Evolutionary conservation across 2,797 vertebrate genomes (phyloP), one percentile per base, ranked within the genome.

Genomic region (Sebastes hopkinsi): DNA sequence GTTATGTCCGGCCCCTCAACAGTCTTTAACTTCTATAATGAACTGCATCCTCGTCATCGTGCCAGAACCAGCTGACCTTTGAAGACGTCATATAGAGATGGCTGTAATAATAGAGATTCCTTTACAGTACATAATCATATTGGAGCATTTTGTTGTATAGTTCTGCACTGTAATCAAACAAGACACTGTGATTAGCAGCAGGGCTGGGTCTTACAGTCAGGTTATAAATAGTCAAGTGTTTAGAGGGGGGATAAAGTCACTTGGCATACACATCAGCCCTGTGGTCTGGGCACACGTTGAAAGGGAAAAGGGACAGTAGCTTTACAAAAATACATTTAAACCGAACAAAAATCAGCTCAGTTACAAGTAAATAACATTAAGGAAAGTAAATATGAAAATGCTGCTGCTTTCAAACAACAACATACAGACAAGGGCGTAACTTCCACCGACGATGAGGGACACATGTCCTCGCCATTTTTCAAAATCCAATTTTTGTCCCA

Each of bases 211-310:
- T 25, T 55, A 61, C 67, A 42, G 70, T 34, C 42, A 16, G 58
- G 70, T 22, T 72, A 76, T 87, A 81, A 80, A 81, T 56, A 81
- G 74, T 16, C 20, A 82, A 79, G 67, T 81, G 74, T 81, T 83
- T 69, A 64, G 46, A 61, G 32, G 59, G 59, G 16, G 42, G 32
- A 66, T 65, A 8, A 56, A 79, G 74, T 20, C 34, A 25, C 32
- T 79, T 68, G 29, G 62, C 55, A 59, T 20, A 55, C 36, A 30
- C 23, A 79, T 65, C 46, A 50, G 7, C 56, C 20, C 13, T 30
- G 25, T 46, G 52, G 64, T 75, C 54, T 74, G 42, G 42, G 20
- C 25, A 6, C 16, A 68, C 6, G 14, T 1, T 36, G n/a, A 79
- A 34, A 68, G 32, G 23, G 46, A 77, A 70, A 62, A 54, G 56